phyloP scores from a whole-genome alignment of 2,113 vertebrate genomes.

The Apteryx mantelli region DNA sequence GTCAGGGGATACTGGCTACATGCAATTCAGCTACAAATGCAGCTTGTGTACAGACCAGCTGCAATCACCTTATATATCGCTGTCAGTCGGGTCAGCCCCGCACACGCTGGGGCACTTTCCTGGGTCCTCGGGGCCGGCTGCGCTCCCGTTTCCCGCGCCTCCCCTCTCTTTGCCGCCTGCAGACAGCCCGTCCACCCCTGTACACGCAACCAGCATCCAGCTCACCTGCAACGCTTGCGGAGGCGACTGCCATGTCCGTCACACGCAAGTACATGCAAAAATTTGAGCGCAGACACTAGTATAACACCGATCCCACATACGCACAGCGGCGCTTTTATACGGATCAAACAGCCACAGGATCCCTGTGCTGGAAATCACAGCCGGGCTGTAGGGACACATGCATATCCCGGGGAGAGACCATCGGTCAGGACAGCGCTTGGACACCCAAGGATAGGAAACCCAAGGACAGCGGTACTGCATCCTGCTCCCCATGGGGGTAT shows the following conservation, averaged over 20 bases:
- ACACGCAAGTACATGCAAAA: fast-evolving
- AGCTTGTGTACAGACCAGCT: not conserved
- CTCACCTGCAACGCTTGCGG: fast-evolving
- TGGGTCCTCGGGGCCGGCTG: not conserved
- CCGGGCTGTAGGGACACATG: fast-evolving
- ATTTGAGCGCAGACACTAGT: fast-evolving
- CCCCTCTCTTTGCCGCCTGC: not conserved
- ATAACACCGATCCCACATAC: fast-evolving
- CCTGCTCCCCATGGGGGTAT: not conserved
- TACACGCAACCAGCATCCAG: fast-evolving
- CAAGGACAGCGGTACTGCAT: fast-evolving
- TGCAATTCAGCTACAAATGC: not conserved
- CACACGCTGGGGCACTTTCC: not conserved
- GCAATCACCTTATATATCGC: fast-evolving
- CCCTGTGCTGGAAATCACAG: not conserved
- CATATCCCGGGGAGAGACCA: not conserved
- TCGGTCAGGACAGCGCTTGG: not conserved
- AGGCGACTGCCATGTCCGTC: fast-evolving
- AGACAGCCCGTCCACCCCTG: not conserved
- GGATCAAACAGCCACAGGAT: not conserved
- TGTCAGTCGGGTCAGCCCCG: not conserved
- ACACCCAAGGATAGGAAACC: not conserved
- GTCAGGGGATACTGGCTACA: not conserved
- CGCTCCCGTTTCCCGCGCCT: not conserved
- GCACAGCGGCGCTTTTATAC: fast-evolving